These are phyloP conservation scores for Neogale vison DNA, from an alignment of 2,113 vertebrate species.

Conservation along the genomic window DNA sequence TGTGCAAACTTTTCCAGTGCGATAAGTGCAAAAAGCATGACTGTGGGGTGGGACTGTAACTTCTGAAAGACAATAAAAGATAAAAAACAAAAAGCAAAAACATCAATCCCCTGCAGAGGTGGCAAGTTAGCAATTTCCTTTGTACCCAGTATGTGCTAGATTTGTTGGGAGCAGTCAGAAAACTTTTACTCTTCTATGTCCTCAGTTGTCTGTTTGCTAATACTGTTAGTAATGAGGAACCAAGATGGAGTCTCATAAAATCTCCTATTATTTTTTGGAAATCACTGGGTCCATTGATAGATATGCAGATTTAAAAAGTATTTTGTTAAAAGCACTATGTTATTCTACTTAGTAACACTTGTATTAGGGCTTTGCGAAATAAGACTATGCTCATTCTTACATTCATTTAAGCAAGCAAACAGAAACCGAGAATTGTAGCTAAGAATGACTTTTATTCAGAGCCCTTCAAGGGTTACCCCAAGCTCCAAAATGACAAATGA, in stretches of 20 bases:
- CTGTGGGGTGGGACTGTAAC: conserved; percentile 96
- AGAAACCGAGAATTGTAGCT: conserved; percentile 48
- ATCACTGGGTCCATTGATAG: conserved; percentile 5
- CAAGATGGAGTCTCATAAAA: background rate
- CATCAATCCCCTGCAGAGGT: background rate
- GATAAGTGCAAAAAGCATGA: conserved; percentile 99
- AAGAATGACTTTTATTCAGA: conserved; percentile 56
- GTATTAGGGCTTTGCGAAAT: conserved; percentile 18
- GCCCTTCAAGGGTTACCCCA: background rate
- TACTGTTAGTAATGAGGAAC: background rate
- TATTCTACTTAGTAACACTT: conserved; percentile 50
- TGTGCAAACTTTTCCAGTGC: conserved; percentile 99
- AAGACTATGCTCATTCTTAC: conserved; percentile 20
- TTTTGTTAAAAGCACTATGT: conserved; percentile 17
- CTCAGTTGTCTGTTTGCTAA: conserved; percentile 19
- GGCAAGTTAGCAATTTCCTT: conserved; percentile 26
- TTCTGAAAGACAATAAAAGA: conserved; percentile 86
- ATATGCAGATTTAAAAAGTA: conserved; percentile 31
- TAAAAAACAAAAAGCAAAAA: conserved; percentile 42
- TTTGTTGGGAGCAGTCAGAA: background rate
- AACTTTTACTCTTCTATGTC: background rate
- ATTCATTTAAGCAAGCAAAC: conserved; percentile 52
- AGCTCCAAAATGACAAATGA: conserved; percentile 35
- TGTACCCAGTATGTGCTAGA: background rate
- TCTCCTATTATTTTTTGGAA: background rate